These are phyloP conservation scores for Drosophila diplacantha DNA, from an alignment of 2,888 invertebrate species.

Conservation along the genomic window DNA sequence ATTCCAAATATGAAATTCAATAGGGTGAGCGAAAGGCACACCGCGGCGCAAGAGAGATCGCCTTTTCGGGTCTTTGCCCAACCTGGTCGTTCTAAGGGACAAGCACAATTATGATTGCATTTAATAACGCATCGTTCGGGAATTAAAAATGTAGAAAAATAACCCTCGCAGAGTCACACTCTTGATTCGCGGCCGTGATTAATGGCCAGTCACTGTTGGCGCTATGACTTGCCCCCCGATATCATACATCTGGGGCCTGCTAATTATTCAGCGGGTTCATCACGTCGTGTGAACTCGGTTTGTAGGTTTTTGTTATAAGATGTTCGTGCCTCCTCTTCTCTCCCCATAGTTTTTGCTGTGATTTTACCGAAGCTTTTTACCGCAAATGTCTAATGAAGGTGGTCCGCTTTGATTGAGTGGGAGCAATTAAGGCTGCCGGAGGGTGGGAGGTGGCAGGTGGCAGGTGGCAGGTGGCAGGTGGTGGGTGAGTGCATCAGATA, in stretches of 20 bases:
- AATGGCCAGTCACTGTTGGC: slow-evolving; percentile 36
- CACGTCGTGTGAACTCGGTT: slow-evolving; percentile 70
- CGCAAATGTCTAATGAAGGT: slow-evolving; percentile 72
- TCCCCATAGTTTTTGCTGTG: slow-evolving; percentile 3
- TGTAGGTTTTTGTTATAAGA: slow-evolving; percentile 68
- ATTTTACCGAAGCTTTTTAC: slow-evolving; percentile 57
- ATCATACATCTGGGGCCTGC: slow-evolving; percentile 32
- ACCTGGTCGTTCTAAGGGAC: background rate
- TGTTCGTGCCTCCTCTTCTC: slow-evolving; percentile 14
- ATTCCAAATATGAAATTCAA: slow-evolving; percentile 62
- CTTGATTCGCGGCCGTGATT: slow-evolving; percentile 13
- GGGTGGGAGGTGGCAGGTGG: background rate
- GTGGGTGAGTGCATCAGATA: slow-evolving; percentile 10
- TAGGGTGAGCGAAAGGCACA: slow-evolving; percentile 51
- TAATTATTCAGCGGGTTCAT: slow-evolving; percentile 61
- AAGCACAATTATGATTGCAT: background rate
- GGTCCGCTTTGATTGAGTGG: slow-evolving; percentile 73
- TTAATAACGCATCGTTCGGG: background rate
- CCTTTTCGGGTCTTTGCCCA: slow-evolving; percentile 1
- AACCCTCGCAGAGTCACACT: slow-evolving; percentile 5
- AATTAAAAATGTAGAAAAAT: background rate
- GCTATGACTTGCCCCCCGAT: slow-evolving; percentile 19
- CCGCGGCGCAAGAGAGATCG: slow-evolving; percentile 30
- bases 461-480: background rate
- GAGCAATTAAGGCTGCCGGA: slow-evolving; percentile 53